Percentiles rank a stretch among this genome's conserved stretches.
phyloP scores from a whole-genome alignment of 2,113 vertebrate genomes.

The Rhea americana region DNA sequence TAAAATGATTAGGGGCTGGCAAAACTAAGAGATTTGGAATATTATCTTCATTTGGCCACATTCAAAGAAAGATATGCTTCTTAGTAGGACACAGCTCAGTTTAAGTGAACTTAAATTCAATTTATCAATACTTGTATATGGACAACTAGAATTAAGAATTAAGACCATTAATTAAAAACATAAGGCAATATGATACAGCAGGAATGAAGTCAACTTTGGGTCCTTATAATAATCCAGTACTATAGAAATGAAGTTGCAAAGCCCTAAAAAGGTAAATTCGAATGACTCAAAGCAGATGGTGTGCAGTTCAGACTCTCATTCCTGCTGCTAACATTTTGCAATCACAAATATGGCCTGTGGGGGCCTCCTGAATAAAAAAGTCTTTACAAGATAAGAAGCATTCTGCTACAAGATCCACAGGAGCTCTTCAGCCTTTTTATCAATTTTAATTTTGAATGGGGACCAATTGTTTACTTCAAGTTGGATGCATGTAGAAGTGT shows the following conservation, averaged over 20 bases:
- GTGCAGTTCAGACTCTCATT: background rate
- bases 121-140: background rate
- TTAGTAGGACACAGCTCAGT: background rate
- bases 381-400: background rate
- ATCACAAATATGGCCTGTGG: background rate
- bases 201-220: background rate
- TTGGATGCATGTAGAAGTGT: background rate
- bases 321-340: background rate
- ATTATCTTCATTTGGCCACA: background rate
- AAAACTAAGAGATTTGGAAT: background rate
- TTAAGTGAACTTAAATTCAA: background rate
- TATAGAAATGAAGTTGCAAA: background rate
- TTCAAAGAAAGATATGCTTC: background rate
- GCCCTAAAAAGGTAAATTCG: background rate
- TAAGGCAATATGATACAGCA: background rate
- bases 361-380: background rate
- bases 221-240: background rate
- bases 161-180: background rate
- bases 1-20: background rate
- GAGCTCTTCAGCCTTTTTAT: background rate
- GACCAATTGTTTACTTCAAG: background rate
- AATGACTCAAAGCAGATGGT: background rate
- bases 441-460: background rate
- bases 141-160: background rate
- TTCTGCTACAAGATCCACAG: background rate